Evolutionary conservation across 2,888 invertebrate genomes (phyloP), one percentile per base, ranked within the genome.

Genomic region (Homarus gammarus): DNA sequence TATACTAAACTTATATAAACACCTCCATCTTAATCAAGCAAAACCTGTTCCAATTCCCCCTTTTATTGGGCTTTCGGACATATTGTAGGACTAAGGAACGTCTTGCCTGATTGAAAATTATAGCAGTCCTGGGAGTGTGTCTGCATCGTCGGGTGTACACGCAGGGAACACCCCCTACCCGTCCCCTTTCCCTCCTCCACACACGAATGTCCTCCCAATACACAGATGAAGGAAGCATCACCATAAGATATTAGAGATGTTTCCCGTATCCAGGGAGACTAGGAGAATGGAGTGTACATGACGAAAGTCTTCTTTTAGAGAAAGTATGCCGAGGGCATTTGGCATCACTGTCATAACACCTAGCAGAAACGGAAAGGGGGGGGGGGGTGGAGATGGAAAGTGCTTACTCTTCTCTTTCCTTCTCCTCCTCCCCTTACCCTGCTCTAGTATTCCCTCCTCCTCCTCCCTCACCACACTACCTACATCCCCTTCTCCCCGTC

Each of bases 51-150:
- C 73, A 68, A 68, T 49, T n/a, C 75, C 68, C 27, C 75, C 85
- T 64, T 75, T 85, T 78, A 85, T 85, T 78, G 77, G 85, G 68
- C 85, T 85, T 85, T 78, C 36, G 61, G 44, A 73, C 75, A 85
- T 85, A 78, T 78, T 78, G 85, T 85, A 40, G 85, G 85, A 78
- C 85, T 85, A 85, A 85, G 85, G 27, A 78, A 85, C 85, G 85
- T 85, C 85, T 15, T 56, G 56, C 77, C 64, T 85, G 85, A 78
- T 85, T 77, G 85, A 68, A 61, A 85, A 77, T 85, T 78, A 85
- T 85, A n/a, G 77, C n/a, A 44, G 44, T 2, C 44, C 1, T 44
- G 68, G 82, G 40, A 27, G 40, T 82, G 3, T 15, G 64, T 64
- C 18, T 64, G 64, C 64, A 64, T 64, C 22, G 72, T 15, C n/a